phyloP scores from a whole-genome alignment of 2,797 vertebrate species.

The Poeciliopsis gracilis region DNA sequence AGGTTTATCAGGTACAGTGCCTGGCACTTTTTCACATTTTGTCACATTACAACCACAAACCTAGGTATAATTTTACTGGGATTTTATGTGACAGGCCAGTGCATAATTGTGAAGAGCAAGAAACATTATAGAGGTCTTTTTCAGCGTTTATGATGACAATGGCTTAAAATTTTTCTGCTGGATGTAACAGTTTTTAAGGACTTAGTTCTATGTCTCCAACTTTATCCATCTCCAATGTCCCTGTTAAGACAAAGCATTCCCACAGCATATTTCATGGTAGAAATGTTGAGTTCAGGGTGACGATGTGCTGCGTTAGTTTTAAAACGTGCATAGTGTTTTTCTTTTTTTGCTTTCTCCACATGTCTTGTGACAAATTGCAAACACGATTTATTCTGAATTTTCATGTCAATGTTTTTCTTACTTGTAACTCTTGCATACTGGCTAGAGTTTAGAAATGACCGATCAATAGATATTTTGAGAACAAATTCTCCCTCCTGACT shows the following conservation, averaged over 20 bases:
- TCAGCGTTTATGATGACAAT: not conserved
- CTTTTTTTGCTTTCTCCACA: not conserved
- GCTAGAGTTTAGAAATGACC: not conserved
- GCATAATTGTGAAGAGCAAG: not conserved
- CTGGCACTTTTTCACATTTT: not conserved
- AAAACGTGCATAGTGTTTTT: not conserved
- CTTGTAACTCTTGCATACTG: not conserved
- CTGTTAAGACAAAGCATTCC: not conserved
- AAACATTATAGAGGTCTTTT: not conserved
- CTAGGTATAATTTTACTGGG: not conserved
- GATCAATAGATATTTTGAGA: not conserved
- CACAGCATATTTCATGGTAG: not conserved
- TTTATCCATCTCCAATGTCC: not conserved
- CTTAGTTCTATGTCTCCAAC: not conserved
- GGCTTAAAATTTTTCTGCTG: not conserved
- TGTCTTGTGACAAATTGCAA: not conserved
- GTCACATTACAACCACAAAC: conserved; percentile 1
- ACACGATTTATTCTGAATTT: not conserved
- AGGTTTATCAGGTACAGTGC: conserved; percentile 26
- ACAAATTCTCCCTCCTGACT: not conserved
- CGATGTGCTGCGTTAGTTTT: not conserved
- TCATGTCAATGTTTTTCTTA: not conserved
- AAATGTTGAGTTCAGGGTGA: not conserved
- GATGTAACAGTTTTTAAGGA: not conserved
- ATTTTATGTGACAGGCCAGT: not conserved